Base-by-base conservation (phyloP, 1,140 invertebrate genomes). In the Aphidius ervi region DNA sequence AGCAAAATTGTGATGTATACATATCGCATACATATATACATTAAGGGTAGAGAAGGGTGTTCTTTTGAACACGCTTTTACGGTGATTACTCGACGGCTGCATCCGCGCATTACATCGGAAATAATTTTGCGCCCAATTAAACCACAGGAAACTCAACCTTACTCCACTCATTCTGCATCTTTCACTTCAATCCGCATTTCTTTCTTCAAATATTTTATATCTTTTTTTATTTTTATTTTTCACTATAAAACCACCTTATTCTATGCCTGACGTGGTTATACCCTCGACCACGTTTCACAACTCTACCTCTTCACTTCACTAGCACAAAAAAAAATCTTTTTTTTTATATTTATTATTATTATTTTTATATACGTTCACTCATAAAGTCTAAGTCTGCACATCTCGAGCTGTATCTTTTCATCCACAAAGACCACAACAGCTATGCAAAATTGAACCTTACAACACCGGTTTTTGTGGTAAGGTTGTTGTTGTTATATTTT, bases 61-160 rank as follows among this genome's bases (percentile, higher is more conserved):
- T 68, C 68, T 71, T 71, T 65, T 68, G 59, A 69, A 65, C 64
- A 67, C 63, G 72, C 75, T 78, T 78, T 78, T 74, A 79, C 72
- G 70, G 67, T 78, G 77, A 78, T 78, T 77, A 79, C 70, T 74
- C 70, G 71, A 71, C 70, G 68, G 64, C 71, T 72, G 70, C 71
- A 70, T 74, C 72, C 70, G 74, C 71, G 71, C 75, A 73, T 72
- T 54, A 72, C 76, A 78, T 78, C 72, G 75, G 76, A 78, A 79
- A 80, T 80, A 68, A 78, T 80, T 80, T 79, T 72, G 70, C 74
- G 74, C 74, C 74, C 78, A 80, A 79, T 80, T 80, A 79, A 78
- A 74, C 75, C 74, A 73, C 73, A 73, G 72, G 73, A 74, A 75
- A 75, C 69, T 70, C 68, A 66, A 69, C 66, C 71, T 67, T 69